Conservation (phyloP, 1,140 invertebrate genomes). For the Melitaea cinxia region DNA sequence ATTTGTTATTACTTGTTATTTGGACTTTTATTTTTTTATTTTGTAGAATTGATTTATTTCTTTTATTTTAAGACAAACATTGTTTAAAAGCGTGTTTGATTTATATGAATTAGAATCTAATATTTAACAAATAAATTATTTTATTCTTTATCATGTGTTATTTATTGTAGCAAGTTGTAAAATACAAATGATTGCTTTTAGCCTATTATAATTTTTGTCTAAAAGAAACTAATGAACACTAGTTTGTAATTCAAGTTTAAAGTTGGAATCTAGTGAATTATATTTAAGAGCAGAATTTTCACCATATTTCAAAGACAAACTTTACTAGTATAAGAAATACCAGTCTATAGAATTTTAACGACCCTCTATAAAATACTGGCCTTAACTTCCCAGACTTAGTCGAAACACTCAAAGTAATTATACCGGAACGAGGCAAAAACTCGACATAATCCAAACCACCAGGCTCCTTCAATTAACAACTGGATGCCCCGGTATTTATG, state of each 20-base stretch:
- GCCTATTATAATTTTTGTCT: too few species aligned
- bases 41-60: too few species aligned
- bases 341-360: slow-evolving; percentile 59
- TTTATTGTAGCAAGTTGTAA: too few species aligned
- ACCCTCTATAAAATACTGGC: slow-evolving; percentile 48
- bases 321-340: slow-evolving; percentile 47
- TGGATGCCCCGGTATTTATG: slow-evolving; percentile 27
- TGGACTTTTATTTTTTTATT: too few species aligned
- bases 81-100: too few species aligned
- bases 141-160: too few species aligned
- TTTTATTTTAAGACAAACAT: too few species aligned
- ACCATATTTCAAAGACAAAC: slow-evolving; percentile 38
- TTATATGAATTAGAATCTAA: too few species aligned
- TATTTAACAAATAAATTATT: too few species aligned
- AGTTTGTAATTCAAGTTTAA: neutral
- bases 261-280: neutral
- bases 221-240: neutral
- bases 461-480: slow-evolving; percentile 49
- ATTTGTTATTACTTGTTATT: too few species aligned
- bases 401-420: slow-evolving; percentile 55
- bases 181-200: too few species aligned
- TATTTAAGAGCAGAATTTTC: slow-evolving; percentile 7
- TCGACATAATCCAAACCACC: slow-evolving; percentile 48
- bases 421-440: slow-evolving; percentile 53
- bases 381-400: slow-evolving; percentile 47